These are phyloP conservation scores for Malurus cyaneus DNA, from an alignment of 2,113 vertebrate species.

Conservation along the genomic window DNA sequence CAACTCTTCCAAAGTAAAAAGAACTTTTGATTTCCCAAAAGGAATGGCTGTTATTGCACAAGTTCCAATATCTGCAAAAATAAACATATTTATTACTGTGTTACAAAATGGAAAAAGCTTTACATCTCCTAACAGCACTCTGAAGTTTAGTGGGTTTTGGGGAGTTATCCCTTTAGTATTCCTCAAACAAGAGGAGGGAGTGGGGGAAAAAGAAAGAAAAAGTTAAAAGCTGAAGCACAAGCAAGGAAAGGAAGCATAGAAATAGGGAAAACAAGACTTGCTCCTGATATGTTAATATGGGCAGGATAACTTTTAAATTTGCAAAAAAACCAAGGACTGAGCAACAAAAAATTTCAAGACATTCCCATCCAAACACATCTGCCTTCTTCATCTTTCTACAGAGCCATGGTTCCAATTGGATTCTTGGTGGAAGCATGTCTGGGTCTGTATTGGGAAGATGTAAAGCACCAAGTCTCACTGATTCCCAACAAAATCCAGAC, in stretches of 20 bases:
- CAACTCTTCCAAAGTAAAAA: constrained; percentile 94
- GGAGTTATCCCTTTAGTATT: neutral
- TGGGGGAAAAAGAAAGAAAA: accelerated
- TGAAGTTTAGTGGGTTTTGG: neutral
- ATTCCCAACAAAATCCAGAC: neutral
- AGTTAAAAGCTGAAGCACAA: accelerated
- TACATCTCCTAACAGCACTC: neutral
- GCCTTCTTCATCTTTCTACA: accelerated
- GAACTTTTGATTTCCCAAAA: constrained; percentile 98
- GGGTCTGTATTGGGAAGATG: neutral
- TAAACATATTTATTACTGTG: neutral
- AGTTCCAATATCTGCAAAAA: constrained; percentile 86
- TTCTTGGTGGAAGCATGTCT: neutral
- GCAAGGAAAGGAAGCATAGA: neutral
- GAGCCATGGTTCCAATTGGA: neutral
- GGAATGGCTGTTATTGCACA: constrained; percentile 97
- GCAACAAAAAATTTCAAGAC: neutral
- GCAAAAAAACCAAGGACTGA: neutral
- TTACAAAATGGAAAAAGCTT: neutral
- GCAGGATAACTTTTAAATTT: neutral
- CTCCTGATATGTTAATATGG: neutral
- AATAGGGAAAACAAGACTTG: neutral
- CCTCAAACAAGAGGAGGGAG: accelerated
- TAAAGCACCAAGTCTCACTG: neutral
- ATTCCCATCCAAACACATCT: neutral